Percentiles rank a stretch among this genome's conserved stretches.
Conservation (phyloP, 2,797 vertebrate genomes). For the Intellagama lesueurii region DNA sequence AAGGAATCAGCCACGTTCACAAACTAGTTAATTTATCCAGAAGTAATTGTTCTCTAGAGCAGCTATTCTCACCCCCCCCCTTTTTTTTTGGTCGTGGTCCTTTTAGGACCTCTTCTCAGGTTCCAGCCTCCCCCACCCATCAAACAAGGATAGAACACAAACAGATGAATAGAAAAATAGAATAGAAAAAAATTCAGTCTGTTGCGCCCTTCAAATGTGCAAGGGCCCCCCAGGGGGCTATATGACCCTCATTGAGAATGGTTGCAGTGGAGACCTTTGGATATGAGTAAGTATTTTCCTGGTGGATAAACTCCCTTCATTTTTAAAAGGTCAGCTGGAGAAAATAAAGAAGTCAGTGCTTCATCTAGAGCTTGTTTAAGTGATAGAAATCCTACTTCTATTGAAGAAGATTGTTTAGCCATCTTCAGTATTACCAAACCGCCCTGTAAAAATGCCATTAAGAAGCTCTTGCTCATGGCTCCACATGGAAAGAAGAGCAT, state of each 20-base stretch:
- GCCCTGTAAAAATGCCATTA: background rate
- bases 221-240: too few species aligned
- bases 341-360: background rate
- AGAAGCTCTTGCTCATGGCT: background rate
- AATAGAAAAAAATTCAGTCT: too few species aligned
- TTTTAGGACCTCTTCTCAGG: too few species aligned
- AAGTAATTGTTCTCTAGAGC: background rate
- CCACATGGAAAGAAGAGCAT: background rate
- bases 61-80: too few species aligned
- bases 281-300: background rate
- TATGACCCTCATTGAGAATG: too few species aligned
- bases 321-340: background rate
- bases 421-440: background rate
- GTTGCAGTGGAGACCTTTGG: background rate
- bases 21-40: background rate
- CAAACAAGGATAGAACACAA: too few species aligned
- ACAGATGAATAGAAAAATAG: too few species aligned
- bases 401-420: background rate
- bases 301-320: background rate
- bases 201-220: too few species aligned
- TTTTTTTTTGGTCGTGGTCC: too few species aligned
- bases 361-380: background rate
- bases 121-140: too few species aligned
- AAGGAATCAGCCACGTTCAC: background rate
- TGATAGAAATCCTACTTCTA: background rate